phyloP scores from a whole-genome alignment of 2,113 vertebrate genomes.

The Thamnaconus septentrionalis region DNA sequence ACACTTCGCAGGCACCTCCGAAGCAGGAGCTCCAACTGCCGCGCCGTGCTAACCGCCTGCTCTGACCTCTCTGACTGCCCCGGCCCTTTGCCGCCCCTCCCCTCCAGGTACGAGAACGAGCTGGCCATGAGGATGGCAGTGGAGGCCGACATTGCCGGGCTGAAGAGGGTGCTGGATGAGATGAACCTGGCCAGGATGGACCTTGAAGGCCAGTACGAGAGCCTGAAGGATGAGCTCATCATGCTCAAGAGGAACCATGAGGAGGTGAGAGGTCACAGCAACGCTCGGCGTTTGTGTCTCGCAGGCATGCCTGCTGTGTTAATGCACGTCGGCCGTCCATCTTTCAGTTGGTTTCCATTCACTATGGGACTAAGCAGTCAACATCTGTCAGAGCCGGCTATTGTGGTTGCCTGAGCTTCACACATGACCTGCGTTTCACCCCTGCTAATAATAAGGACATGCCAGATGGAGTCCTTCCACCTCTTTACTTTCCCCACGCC shows the following conservation, averaged over 20 bases:
- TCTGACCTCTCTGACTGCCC: conserved; percentile 16
- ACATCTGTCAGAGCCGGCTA: conserved; percentile 7
- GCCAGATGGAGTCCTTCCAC: conserved; percentile 1
- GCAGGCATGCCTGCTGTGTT: too few species aligned
- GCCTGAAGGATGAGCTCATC: conserved; percentile 67
- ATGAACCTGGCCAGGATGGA: conserved; percentile 63
- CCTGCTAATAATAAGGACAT: conserved; percentile 30
- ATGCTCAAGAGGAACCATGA: conserved; percentile 71
- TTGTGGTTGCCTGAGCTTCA: conserved; percentile 3
- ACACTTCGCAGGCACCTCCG: conserved; percentile 13
- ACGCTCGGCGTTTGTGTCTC: too few species aligned
- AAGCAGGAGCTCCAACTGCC: too few species aligned
- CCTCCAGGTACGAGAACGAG: conserved; percentile 68
- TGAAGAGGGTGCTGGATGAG: conserved; percentile 65
- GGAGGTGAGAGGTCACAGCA: conserved; percentile 58
- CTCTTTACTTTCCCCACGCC: not conserved
- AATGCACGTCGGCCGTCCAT: too few species aligned
- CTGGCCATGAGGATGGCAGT: conserved; percentile 57
- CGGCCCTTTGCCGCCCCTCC: not conserved
- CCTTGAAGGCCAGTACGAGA: conserved; percentile 68
- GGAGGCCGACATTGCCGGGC: conserved; percentile 58
- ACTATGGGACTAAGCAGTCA: conserved; percentile 1
- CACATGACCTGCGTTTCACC: conserved; percentile 10
- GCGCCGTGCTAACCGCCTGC: not conserved
- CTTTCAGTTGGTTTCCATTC: not conserved